Base-by-base conservation (phyloP, 2,797 vertebrate genomes). In the Poeciliopsis presidionis region DNA sequence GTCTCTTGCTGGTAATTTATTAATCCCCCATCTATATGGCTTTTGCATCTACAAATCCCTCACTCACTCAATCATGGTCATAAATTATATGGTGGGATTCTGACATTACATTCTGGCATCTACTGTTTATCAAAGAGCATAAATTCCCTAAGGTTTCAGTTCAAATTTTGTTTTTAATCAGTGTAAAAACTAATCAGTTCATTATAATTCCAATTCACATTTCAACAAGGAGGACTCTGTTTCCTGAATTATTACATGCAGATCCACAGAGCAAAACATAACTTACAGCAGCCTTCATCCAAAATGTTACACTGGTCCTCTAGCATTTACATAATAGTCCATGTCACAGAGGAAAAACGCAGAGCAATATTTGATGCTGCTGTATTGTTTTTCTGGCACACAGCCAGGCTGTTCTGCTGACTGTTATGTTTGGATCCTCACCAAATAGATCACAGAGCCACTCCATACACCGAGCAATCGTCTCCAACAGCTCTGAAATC, bases 341-440 rank as follows among this genome's bases (percentile, higher is more conserved):
- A 69, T 87, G 80, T 77, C 82, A 82, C 72, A 74, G 28, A 53
- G 67, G 51, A 85, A 82, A 90, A 83, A 81, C 14, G 76, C 69
- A 55, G 69, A 85, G 36, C 72, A 61, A 76, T 75, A 86, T 79
- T 77, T 74, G 72, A 77, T 75, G 82, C 81, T 79, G 74, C 73
- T 75, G 78, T 49, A 51, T 33, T 75, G 67, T 67, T 85, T 77
- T 77, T 36, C 30, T 65, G 74, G 73, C 36, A 41, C 70, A 8
- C 12, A 22, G 55, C 55, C 79, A 49, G 45, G 61, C 77, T 77
- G 76, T 72, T 77, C 46, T 71, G 78, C 74, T 78, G 71, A 65
- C 49, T 77, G 65, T 63, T 88, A 69, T 76, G 57, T 80, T 82
- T 67, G 55, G 6, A 47, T 83, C 28, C 75, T 73, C 53, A 81